Evolutionary conservation across 2,113 vertebrate genomes (phyloP).

Genomic region (Blennius ocellaris): DNA sequence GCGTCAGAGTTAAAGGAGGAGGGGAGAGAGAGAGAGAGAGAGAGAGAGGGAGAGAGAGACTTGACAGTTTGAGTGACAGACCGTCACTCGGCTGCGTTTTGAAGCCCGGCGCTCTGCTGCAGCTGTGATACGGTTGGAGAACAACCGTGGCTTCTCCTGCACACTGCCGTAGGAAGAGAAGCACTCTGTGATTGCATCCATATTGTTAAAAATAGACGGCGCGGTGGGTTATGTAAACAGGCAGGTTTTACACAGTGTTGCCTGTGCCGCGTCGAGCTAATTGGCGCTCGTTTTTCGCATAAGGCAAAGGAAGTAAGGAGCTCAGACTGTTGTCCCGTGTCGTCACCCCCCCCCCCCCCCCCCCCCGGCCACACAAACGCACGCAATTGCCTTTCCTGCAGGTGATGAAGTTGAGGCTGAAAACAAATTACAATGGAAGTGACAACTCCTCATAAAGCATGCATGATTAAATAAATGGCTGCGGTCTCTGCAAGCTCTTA

Average conservation of each 20-base stretch:
- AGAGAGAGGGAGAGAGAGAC: conserved; percentile 26
- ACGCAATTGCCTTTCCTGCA: not conserved
- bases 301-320: conserved; percentile 17
- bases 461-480: conserved; percentile 39
- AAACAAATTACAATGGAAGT: conserved; percentile 40
- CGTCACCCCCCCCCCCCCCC: no score
- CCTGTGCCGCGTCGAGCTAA: conserved; percentile 44
- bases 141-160: conserved; percentile 27
- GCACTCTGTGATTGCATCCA: conserved; percentile 42
- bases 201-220: conserved; percentile 69
- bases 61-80: conserved; percentile 69
- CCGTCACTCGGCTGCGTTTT: conserved; percentile 65
- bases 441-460: conserved; percentile 9
- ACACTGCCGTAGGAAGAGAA: conserved; percentile 47
- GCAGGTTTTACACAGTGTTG: conserved; percentile 18
- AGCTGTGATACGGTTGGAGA: conserved; percentile 57
- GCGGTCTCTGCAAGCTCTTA: conserved; percentile 13
- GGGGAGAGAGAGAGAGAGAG: conserved; percentile 26
- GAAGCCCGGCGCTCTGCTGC: conserved; percentile 54
- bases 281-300: conserved; percentile 31
- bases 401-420: conserved; percentile 33
- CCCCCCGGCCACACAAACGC: no score
- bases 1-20: conserved; percentile 35
- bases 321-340: conserved; percentile 10
- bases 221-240: conserved; percentile 57